Percentiles rank a stretch among this genome's conserved stretches.
These are phyloP conservation scores for Psittacula cyanocephala DNA, from an alignment of 2,113 vertebrate species.

Conservation along the genomic window DNA sequence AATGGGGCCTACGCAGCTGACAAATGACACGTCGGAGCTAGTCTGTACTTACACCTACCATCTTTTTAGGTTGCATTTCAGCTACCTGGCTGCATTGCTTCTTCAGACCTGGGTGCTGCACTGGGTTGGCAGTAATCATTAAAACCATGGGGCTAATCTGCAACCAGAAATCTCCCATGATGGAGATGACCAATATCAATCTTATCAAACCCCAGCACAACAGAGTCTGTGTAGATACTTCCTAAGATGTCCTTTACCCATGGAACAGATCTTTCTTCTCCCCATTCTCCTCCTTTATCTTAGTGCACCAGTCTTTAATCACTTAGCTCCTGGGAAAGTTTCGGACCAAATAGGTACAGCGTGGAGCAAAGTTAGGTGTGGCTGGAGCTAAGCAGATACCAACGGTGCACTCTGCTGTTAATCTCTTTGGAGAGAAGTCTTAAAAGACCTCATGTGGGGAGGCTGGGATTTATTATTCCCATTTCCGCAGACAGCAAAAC, in stretches of 20 bases:
- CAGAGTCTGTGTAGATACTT: neutral
- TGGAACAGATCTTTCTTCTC: neutral
- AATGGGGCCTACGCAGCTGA: constrained; percentile 6
- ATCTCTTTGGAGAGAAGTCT: neutral
- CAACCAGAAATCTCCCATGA: neutral
- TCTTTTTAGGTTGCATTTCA: constrained; percentile 21
- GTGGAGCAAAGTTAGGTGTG: neutral
- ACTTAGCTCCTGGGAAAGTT: neutral
- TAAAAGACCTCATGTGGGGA: neutral
- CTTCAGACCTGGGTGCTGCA: neutral
- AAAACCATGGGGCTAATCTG: neutral
- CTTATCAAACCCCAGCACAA: neutral
- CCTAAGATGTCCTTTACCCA: neutral
- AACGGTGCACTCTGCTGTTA: neutral
- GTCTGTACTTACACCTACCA: constrained; percentile 6
- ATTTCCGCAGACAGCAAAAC: constrained; percentile 8
- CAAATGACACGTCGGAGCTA: constrained; percentile 19
- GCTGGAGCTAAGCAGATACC: neutral
- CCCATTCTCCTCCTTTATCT: neutral
- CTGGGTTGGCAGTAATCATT: neutral
- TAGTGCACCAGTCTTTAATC: neutral
- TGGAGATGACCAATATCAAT: neutral
- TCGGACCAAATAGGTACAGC: neutral
- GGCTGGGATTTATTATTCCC: neutral
- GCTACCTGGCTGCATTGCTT: constrained; percentile 28